These are phyloP conservation scores for Muscidifurax raptorellus DNA, from an alignment of 1,140 invertebrate species.

Conservation along the genomic window DNA sequence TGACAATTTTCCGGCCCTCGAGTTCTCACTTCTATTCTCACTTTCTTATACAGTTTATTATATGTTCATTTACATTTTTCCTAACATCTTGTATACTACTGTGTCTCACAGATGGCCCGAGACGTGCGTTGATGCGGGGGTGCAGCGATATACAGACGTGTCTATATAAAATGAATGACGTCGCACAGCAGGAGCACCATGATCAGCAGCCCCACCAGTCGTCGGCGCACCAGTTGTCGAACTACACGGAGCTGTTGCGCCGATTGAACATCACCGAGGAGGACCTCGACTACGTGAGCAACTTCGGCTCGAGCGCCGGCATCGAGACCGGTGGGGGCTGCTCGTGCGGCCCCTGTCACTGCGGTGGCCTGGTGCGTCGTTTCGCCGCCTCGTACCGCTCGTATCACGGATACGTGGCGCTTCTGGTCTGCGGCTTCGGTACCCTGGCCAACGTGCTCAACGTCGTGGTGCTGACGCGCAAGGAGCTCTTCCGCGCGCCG, in stretches of 20 bases:
- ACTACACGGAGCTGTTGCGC: constrained; percentile 58
- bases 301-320: constrained; percentile 30
- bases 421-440: constrained; percentile 90
- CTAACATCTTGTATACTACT: too few species aligned
- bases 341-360: constrained; percentile 48
- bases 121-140: constrained; percentile 3
- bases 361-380: constrained; percentile 56
- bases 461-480: constrained; percentile 90
- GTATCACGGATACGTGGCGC: constrained; percentile 81
- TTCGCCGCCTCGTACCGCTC: constrained; percentile 57
- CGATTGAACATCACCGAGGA: constrained; percentile 64
- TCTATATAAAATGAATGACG: neutral
- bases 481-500: constrained; percentile 86
- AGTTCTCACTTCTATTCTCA: too few species aligned
- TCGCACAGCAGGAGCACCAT: neutral
- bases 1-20: too few species aligned
- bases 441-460: constrained; percentile 93
- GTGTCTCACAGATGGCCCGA: constrained; percentile 26
- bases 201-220: neutral
- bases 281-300: constrained; percentile 64
- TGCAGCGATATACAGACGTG: neutral
- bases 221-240: neutral
- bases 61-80: too few species aligned
- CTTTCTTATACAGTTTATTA: too few species aligned
- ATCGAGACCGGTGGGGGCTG: neutral